Evolutionary conservation across 2,113 vertebrate species (phyloP).

Genomic region (Leucopsar rothschildi): DNA sequence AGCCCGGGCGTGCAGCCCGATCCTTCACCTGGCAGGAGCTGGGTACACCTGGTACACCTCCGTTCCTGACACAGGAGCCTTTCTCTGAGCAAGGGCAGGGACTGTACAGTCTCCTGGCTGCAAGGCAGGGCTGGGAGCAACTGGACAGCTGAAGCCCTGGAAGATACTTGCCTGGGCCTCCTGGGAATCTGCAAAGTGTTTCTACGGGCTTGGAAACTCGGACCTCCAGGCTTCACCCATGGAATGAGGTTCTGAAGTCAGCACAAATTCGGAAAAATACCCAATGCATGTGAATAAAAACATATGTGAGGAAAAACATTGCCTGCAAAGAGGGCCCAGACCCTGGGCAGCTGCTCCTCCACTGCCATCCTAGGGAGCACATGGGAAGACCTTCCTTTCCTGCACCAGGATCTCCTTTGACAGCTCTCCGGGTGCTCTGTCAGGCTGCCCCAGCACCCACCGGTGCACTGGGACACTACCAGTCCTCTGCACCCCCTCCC

Average conservation of each 20-base stretch:
- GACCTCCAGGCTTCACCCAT: background rate
- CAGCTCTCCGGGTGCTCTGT: background rate
- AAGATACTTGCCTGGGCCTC: background rate
- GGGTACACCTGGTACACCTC: fast-evolving
- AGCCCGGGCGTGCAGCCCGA: fast-evolving
- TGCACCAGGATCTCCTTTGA: background rate
- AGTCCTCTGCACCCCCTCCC: background rate
- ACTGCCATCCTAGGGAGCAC: fast-evolving
- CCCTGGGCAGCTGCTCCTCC: background rate
- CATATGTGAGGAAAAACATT: background rate
- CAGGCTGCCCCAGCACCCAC: background rate
- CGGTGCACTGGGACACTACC: background rate
- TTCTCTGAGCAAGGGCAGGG: background rate
- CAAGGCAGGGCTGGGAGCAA: background rate
- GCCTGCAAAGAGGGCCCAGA: background rate
- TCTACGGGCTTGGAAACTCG: background rate
- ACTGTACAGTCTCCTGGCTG: background rate
- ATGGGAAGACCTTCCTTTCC: background rate
- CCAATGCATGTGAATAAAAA: fast-evolving
- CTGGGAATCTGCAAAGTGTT: background rate
- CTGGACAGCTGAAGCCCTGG: background rate
- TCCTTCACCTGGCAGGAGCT: background rate
- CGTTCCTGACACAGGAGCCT: fast-evolving
- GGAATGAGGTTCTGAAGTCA: background rate
- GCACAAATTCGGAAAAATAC: background rate